A percentile compares a stretch with the other conserved stretches of the same genome.
phyloP scores from a whole-genome alignment of 92 coral and sea anemone species.

The Zoanthus gigantus region DNA sequence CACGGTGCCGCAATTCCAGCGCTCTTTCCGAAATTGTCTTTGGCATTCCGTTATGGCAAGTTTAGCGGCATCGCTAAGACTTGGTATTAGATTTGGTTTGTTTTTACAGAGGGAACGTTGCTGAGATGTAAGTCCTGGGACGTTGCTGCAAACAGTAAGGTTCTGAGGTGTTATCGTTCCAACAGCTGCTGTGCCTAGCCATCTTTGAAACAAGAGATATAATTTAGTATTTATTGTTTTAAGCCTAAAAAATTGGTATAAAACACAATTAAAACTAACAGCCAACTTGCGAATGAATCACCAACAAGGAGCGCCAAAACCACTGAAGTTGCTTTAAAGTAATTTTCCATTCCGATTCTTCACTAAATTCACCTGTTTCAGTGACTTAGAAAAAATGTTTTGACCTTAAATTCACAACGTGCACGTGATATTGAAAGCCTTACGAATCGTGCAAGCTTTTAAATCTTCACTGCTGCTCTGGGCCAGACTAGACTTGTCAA shows the following conservation, averaged over 20 bases:
- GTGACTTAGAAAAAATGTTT: slow-evolving; percentile 41
- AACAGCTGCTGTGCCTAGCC: slow-evolving; percentile 85
- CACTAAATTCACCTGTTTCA: slow-evolving; percentile 12
- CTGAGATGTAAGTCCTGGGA: slow-evolving; percentile 87
- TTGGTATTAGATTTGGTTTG: slow-evolving; percentile 95
- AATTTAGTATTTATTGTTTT: neutral
- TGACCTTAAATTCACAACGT: slow-evolving; percentile 55
- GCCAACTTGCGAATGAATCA: slow-evolving; percentile 44
- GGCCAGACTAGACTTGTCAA: slow-evolving; percentile 9
- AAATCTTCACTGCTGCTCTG: slow-evolving; percentile 28
- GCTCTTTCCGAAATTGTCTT: slow-evolving; percentile 86
- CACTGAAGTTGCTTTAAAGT: neutral
- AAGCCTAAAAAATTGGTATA: neutral
- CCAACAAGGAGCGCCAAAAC: slow-evolving; percentile 1
- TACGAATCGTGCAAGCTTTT: slow-evolving; percentile 57
- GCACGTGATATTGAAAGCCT: slow-evolving; percentile 64
- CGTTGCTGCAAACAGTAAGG: slow-evolving; percentile 71
- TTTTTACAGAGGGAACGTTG: slow-evolving; percentile 82
- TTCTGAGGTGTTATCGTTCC: slow-evolving; percentile 54
- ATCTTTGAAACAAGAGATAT: slow-evolving; percentile 61
- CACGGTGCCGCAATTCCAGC: slow-evolving; percentile 95
- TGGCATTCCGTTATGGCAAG: slow-evolving; percentile 91
- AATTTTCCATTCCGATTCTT: slow-evolving; percentile 19
- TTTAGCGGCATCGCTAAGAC: slow-evolving; percentile 82
- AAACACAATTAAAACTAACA: slow-evolving; percentile 25